Conservation (phyloP, 2,888 invertebrate species). For the Yponomeuta sedellus region DNA sequence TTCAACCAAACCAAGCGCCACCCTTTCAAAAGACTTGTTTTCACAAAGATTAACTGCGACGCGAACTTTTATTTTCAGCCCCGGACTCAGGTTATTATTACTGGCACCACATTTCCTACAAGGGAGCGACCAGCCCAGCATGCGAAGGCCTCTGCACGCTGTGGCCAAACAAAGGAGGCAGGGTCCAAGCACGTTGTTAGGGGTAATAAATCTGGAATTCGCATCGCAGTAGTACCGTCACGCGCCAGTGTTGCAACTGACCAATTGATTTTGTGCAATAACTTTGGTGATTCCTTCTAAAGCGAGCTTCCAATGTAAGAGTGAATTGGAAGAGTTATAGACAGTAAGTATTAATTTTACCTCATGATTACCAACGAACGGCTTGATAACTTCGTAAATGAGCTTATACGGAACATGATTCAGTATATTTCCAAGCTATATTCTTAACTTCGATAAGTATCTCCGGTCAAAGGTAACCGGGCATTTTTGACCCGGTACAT, state of each 20-base stretch:
- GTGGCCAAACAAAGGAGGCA: not conserved
- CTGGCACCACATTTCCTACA: not conserved
- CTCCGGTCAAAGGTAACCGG: too few relatives aligned
- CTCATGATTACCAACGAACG: too few relatives aligned
- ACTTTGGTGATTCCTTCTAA: not conserved
- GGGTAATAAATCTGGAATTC: not conserved
- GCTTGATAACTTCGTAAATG: too few relatives aligned
- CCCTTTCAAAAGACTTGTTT: not conserved
- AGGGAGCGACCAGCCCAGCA: not conserved
- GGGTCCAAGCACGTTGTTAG: not conserved
- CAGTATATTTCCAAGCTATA: too few relatives aligned
- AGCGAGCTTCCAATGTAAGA: too few relatives aligned
- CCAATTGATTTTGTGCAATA: constrained; percentile 3
- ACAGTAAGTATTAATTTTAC: too few relatives aligned
- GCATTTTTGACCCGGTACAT: too few relatives aligned
- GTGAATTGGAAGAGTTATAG: too few relatives aligned
- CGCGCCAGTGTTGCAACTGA: not conserved
- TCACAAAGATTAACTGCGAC: not conserved
- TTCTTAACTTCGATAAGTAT: too few relatives aligned
- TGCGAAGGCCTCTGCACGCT: not conserved
- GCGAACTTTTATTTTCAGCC: not conserved
- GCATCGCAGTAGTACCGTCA: not conserved
- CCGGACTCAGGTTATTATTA: not conserved
- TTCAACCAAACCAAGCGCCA: not conserved
- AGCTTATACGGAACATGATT: too few relatives aligned